Base-by-base conservation (phyloP, 2,888 invertebrate species). In the Ichneumoninae sp. region DNA sequence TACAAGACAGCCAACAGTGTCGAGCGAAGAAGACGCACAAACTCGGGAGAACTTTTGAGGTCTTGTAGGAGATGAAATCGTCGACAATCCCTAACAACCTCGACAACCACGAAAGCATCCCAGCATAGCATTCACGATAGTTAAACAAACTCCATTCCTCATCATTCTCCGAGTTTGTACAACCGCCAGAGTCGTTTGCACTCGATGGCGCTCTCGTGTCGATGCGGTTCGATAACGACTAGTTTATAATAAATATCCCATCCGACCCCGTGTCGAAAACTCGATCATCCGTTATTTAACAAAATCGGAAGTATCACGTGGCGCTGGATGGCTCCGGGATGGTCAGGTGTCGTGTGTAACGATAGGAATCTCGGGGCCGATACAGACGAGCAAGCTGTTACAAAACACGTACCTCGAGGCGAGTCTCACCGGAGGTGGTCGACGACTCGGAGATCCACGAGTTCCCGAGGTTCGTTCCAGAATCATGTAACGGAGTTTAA, bases 141-240 rank as follows among this genome's bases (percentile, higher is more conserved):
- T 47, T 47, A 16, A 47, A 47, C 44, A 47, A 47, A 47, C 44
- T 47, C 44, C 13, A 47, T 71, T 70, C 60, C 54, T 33, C 60
- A 66, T 52, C 63, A 13, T 69, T 68, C 44, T 69, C 47, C 57
- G 44, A 30, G 5, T 47, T 57, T 54, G 6, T 47, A 68, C 22
- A 78, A 65, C 68, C 44, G 57, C 68, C 52, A 52, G 33, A 68
- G 54, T 47, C 76, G 76, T 76, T 81, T 81, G 69, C 70, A 71
- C 47, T 47, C 44, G 44, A 47, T 47, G 44, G 44, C 44, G 13
- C 44, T 47, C 44, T 16, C 44, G 3, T 47, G 44, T 71, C 70
- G 66, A 81, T 81, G 40, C 65, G 71, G 33, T 76, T 66, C 71
- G 81, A 76, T 81, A 81, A 76, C 63, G 78, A 78, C 60, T 40